Conservation (phyloP, 2,113 vertebrate species). For the Bungarus multicinctus region DNA sequence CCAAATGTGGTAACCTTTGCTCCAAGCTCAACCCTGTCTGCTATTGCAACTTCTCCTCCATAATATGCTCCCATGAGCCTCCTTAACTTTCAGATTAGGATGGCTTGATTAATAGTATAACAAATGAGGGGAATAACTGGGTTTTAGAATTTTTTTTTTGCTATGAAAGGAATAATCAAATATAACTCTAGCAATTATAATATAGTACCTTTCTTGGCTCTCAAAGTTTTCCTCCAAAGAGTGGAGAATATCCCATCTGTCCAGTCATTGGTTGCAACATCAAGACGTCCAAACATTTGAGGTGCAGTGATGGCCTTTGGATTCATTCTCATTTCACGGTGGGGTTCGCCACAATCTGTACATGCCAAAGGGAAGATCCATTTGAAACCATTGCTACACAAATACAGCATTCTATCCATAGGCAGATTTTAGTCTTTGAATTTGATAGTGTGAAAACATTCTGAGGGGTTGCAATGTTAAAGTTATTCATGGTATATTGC, state of each 20-base stretch:
- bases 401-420: neutral
- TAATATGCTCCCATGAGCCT: neutral
- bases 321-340: slow-evolving; percentile 98
- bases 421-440: neutral
- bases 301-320: slow-evolving; percentile 96
- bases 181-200: neutral
- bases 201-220: slow-evolving; percentile 87
- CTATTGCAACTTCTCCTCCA: neutral
- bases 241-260: slow-evolving; percentile 97
- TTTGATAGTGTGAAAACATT: neutral
- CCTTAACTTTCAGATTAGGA: neutral
- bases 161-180: neutral
- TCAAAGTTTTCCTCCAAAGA: slow-evolving; percentile 94
- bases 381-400: neutral
- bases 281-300: slow-evolving; percentile 95
- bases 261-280: slow-evolving; percentile 96
- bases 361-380: slow-evolving; percentile 14
- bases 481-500: neutral
- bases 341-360: slow-evolving; percentile 87
- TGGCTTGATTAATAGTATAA: neutral
- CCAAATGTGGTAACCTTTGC: neutral
- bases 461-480: neutral
- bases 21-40: neutral
- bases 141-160: neutral
- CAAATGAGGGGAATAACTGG: neutral